These are phyloP conservation scores for Limnephilus lunatus DNA, from an alignment of 2,888 invertebrate species.

Conservation along the genomic window DNA sequence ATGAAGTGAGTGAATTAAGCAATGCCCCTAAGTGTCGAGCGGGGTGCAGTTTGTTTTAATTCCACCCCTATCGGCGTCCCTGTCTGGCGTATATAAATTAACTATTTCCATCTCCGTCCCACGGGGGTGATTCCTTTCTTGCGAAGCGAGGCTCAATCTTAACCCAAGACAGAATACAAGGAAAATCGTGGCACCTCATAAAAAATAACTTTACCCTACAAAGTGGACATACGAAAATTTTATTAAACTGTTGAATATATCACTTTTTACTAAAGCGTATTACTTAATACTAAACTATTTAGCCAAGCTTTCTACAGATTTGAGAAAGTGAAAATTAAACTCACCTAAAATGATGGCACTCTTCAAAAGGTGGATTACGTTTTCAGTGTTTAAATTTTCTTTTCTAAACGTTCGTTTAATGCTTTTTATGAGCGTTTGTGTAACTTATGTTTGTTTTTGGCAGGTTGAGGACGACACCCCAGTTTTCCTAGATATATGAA, in stretches of 20 bases:
- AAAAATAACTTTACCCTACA: neutral
- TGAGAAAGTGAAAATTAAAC: neutral
- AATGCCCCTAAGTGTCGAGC: constrained; percentile 65
- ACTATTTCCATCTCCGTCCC: constrained; percentile 60
- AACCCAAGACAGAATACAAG: neutral
- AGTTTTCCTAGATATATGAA: constrained; percentile 48
- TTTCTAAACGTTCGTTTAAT: neutral
- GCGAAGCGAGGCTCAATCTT: constrained; percentile 39
- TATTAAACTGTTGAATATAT: neutral
- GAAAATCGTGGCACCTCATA: neutral
- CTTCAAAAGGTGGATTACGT: neutral
- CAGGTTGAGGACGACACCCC: constrained; percentile 26
- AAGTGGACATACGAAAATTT: neutral
- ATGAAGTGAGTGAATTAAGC: constrained; percentile 67
- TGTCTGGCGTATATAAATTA: constrained; percentile 51
- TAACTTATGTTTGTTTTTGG: neutral
- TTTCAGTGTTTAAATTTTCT: neutral
- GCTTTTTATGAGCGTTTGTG: neutral
- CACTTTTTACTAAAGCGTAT: neutral
- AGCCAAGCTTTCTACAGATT: neutral
- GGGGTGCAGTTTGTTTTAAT: constrained; percentile 66
- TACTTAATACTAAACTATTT: neutral
- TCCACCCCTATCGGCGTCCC: constrained; percentile 59
- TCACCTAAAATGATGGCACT: neutral
- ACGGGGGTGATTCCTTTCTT: constrained; percentile 63